phyloP scores from a whole-genome alignment of 1,140 invertebrate genomes.

The Teleopsis dalmanni region DNA sequence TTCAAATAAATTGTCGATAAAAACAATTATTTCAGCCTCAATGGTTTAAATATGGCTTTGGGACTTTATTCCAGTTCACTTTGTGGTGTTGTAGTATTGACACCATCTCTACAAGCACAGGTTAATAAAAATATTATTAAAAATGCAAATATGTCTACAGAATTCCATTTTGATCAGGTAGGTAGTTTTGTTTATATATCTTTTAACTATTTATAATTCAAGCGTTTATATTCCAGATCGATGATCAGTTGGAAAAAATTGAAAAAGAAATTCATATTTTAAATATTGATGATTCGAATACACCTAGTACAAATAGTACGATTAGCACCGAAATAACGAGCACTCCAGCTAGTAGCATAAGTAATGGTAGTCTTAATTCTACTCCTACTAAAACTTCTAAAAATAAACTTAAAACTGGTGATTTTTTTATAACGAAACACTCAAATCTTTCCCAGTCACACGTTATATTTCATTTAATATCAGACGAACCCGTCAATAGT shows the following conservation, averaged over 20 bases:
- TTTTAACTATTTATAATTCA: not conserved
- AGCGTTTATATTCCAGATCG: slow-evolving; percentile 71
- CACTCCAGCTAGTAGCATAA: slow-evolving; percentile 2
- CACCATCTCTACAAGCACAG: slow-evolving; percentile 54
- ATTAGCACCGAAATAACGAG: slow-evolving; percentile 4
- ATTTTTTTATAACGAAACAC: slow-evolving; percentile 91
- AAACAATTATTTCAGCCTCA: slow-evolving; percentile 18
- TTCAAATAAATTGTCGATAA: not conserved
- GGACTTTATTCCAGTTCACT: slow-evolving; percentile 88
- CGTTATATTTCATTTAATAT: slow-evolving; percentile 89
- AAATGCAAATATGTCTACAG: slow-evolving; percentile 41
- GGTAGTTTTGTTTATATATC: slow-evolving; percentile 7
- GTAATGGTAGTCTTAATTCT: slow-evolving; percentile 17
- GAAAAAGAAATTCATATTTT: slow-evolving; percentile 49
- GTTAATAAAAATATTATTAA: slow-evolving; percentile 38
- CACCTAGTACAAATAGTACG: slow-evolving; percentile 16
- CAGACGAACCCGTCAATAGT: slow-evolving; percentile 61
- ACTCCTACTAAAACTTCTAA: slow-evolving; percentile 28
- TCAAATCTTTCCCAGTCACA: slow-evolving; percentile 93
- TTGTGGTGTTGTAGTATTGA: slow-evolving; percentile 78
- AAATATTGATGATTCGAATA: slow-evolving; percentile 26
- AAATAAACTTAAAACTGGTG: slow-evolving; percentile 70
- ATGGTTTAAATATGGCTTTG: slow-evolving; percentile 78
- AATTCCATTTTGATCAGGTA: slow-evolving; percentile 43
- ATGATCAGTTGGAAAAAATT: slow-evolving; percentile 76